These are phyloP conservation scores for Anisognathus igniventris DNA, from an alignment of 2,797 vertebrate species.

Conservation along the genomic window DNA sequence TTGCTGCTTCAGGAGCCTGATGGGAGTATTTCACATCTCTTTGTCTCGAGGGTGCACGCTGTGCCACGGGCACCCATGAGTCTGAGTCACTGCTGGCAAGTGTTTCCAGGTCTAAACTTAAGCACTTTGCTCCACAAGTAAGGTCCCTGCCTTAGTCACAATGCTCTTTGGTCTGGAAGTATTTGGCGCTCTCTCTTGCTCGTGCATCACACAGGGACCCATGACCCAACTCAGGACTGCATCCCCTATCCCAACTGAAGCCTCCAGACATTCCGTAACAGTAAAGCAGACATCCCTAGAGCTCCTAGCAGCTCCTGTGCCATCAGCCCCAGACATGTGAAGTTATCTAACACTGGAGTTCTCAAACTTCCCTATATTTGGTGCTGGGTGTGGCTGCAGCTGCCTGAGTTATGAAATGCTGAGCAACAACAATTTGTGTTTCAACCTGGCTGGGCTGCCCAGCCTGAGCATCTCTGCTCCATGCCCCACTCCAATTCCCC, in stretches of 20 bases:
- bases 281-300: not conserved
- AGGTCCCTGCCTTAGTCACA: not conserved
- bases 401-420: not conserved
- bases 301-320: not conserved
- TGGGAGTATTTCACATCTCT: not conserved
- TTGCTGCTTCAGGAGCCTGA: not conserved
- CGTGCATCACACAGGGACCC: fast-evolving
- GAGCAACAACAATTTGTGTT: not conserved
- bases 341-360: not conserved
- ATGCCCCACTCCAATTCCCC: not conserved
- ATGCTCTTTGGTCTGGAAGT: not conserved
- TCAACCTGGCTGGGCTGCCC: not conserved
- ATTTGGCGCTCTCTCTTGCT: not conserved
- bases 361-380: not conserved
- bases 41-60: not conserved
- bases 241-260: not conserved
- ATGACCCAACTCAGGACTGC: not conserved
- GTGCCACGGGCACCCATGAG: not conserved
- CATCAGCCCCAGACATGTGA: not conserved
- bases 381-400: not conserved
- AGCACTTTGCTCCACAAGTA: not conserved
- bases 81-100: conserved; percentile 29
- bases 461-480: fast-evolving
- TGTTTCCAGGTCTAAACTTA: not conserved
- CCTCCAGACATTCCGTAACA: not conserved